These are phyloP conservation scores for Scrobipalpa atriplicella DNA, from an alignment of 2,888 invertebrate species.

Conservation along the genomic window DNA sequence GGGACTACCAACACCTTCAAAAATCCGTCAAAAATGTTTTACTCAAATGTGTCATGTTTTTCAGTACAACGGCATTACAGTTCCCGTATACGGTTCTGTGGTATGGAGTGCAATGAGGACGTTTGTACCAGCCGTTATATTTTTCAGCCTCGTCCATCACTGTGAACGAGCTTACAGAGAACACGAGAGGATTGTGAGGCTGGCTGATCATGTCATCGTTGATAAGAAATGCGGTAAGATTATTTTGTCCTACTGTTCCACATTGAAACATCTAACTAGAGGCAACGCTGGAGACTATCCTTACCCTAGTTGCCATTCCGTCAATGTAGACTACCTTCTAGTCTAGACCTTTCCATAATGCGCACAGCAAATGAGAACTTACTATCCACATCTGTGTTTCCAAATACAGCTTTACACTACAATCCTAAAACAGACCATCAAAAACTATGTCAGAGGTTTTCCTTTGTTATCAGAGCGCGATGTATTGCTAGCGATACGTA, in stretches of 20 bases:
- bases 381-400: no score
- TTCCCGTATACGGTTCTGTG: not conserved
- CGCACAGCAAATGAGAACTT: no score
- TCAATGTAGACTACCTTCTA: no score
- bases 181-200: constrained; percentile 3
- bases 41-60: not conserved
- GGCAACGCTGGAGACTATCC: no score
- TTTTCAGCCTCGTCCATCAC: constrained; percentile 8
- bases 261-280: no score
- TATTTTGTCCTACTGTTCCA: no score
- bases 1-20: no score
- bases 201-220: constrained; percentile 1
- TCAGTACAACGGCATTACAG: not conserved
- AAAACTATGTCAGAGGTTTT: not conserved
- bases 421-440: not conserved
- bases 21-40: no score
- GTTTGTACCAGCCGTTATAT: not conserved
- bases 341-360: no score
- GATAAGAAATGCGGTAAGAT: constrained; percentile 7
- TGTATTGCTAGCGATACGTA: not conserved
- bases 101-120: constrained; percentile 6
- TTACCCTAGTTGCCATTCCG: no score
- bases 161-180: not conserved
- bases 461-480: not conserved
- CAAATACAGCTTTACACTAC: no score